A percentile compares a stretch with the other conserved stretches of the same genome.
Conservation (phyloP, 2,113 vertebrate genomes). For the Macroglossus sobrinus region DNA sequence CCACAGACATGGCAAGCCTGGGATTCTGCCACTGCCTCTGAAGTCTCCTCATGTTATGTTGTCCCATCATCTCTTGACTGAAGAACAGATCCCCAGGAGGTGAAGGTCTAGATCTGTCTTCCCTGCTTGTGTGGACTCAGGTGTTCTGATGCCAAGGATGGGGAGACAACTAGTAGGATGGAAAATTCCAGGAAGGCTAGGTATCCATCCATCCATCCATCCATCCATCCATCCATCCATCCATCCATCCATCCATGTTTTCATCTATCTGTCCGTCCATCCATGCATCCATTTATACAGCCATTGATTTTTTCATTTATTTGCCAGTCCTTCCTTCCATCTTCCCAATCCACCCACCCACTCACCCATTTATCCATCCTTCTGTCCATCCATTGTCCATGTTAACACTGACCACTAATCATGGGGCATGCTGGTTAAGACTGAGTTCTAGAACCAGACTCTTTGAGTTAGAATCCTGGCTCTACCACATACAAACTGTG, state of each 20-base stretch:
- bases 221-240: neutral
- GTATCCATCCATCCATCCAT: neutral
- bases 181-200: neutral
- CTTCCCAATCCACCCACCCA: no score
- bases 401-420: neutral
- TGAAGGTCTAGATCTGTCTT: neutral
- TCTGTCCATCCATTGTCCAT: neutral
- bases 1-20: neutral
- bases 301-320: neutral
- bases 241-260: neutral
- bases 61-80: neutral
- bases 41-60: neutral
- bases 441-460: neutral
- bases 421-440: neutral
- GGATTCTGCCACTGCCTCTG: neutral
- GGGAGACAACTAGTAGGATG: neutral
- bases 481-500: neutral
- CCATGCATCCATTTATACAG: neutral
- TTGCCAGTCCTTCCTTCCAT: neutral
- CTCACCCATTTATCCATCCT: neutral
- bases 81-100: neutral
- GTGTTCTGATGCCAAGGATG: neutral
- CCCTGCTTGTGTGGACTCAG: neutral
- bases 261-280: no score
- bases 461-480: neutral